Conservation (phyloP, 2,888 invertebrate genomes). For the Atethmia centrago region DNA sequence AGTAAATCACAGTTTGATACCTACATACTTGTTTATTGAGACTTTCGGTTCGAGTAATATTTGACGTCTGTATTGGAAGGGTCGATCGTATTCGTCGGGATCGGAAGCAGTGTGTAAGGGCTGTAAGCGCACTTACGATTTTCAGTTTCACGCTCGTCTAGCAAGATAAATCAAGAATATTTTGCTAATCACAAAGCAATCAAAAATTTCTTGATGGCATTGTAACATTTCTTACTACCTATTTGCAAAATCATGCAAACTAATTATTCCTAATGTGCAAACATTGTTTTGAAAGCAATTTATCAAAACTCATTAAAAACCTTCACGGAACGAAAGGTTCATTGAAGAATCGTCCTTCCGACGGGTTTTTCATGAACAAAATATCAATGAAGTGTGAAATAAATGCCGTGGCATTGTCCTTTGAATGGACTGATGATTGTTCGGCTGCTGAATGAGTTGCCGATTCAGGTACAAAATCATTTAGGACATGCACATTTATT, state of each 20-base stretch:
- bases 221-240: background rate
- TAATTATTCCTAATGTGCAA: slow-evolving; percentile 14
- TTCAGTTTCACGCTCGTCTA: background rate
- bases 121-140: background rate
- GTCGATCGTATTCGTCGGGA: too few species aligned
- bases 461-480: slow-evolving; percentile 2
- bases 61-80: background rate
- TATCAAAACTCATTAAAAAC: slow-evolving; percentile 14
- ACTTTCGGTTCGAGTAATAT: background rate
- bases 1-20: background rate
- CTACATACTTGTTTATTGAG: too few species aligned
- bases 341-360: slow-evolving; percentile 33
- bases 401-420: slow-evolving; percentile 17
- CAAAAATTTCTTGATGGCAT: slow-evolving; percentile 3
- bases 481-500: background rate
- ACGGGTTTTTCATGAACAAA: slow-evolving; percentile 2
- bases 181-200: background rate
- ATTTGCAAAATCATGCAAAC: slow-evolving; percentile 33
- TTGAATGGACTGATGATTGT: slow-evolving; percentile 9
- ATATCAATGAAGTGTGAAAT: slow-evolving; percentile 44
- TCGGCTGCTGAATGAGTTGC: slow-evolving; percentile 4
- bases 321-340: slow-evolving; percentile 21
- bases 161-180: background rate
- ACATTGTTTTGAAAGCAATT: slow-evolving; percentile 11
- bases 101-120: too few species aligned